Percentiles rank a stretch among this genome's conserved stretches.
Conservation (phyloP, 2,797 vertebrate genomes). For the Hyperoplus lanceolatus region DNA sequence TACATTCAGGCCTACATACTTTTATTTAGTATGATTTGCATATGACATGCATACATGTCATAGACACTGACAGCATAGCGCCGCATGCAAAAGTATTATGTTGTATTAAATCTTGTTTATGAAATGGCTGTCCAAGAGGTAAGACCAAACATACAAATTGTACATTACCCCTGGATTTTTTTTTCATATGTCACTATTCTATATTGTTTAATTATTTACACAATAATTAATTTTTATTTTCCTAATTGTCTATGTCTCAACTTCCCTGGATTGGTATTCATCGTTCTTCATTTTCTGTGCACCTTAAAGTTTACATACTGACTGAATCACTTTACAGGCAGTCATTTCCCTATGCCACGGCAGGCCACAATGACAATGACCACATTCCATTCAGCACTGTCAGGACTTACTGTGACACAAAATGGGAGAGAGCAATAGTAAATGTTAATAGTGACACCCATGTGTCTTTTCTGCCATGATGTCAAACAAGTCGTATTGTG, state of each 20-base stretch:
- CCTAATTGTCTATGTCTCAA: neutral
- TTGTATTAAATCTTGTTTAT: slow-evolving; percentile 11
- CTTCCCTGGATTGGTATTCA: neutral
- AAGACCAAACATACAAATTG: neutral
- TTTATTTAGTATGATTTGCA: slow-evolving; percentile 4
- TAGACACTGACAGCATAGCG: neutral
- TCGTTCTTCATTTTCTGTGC: neutral
- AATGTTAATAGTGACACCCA: neutral
- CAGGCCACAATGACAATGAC: neutral
- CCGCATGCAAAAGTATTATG: slow-evolving; percentile 8
- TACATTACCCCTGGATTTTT: neutral
- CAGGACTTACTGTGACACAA: neutral
- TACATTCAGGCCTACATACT: neutral
- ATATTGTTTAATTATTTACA: neutral
- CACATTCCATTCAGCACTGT: neutral
- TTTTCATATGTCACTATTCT: neutral
- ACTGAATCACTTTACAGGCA: neutral
- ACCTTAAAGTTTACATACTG: neutral
- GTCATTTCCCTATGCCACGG: neutral
- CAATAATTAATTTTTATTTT: neutral
- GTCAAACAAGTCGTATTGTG: neutral
- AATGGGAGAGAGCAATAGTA: neutral
- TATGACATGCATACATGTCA: neutral
- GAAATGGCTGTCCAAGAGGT: neutral
- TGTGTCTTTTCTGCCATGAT: slow-evolving; percentile 2